Conservation (phyloP, 2,113 vertebrate genomes). For the Zosterops pallidus region DNA sequence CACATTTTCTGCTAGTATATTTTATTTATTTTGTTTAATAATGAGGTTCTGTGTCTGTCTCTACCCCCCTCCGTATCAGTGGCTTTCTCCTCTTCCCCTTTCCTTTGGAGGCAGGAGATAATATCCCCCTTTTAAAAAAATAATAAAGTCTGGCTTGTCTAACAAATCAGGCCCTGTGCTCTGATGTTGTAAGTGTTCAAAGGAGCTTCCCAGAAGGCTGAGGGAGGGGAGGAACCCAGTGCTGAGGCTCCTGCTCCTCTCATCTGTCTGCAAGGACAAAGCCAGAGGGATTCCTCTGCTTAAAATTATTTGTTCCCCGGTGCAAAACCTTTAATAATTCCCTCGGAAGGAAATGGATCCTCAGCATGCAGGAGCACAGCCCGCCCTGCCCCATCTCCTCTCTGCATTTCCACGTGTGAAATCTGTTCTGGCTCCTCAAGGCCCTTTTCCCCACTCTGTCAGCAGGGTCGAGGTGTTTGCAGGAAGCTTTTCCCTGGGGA, state of each 20-base stretch:
- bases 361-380: accelerated
- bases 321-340: not conserved
- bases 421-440: accelerated
- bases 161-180: conserved; percentile 56
- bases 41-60: conserved; percentile 73
- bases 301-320: not conserved
- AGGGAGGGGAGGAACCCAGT: not conserved
- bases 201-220: conserved; percentile 54
- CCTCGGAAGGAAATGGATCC: accelerated
- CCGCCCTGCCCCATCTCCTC: accelerated
- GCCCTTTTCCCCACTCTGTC: not conserved
- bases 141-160: conserved; percentile 60
- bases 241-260: not conserved
- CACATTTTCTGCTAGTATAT: conserved; percentile 75
- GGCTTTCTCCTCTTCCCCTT: conserved; percentile 56
- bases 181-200: conserved; percentile 56
- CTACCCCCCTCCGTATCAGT: conserved; percentile 13
- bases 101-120: conserved; percentile 61
- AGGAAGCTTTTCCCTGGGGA: not conserved
- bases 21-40: conserved; percentile 80
- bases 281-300: not conserved
- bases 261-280: not conserved
- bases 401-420: not conserved
- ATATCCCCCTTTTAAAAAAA: conserved; percentile 68
- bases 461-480: not conserved